Evolutionary conservation across 2,888 invertebrate species (phyloP), one percentile per base, ranked within the genome.

Genomic region (Spisula solida): DNA sequence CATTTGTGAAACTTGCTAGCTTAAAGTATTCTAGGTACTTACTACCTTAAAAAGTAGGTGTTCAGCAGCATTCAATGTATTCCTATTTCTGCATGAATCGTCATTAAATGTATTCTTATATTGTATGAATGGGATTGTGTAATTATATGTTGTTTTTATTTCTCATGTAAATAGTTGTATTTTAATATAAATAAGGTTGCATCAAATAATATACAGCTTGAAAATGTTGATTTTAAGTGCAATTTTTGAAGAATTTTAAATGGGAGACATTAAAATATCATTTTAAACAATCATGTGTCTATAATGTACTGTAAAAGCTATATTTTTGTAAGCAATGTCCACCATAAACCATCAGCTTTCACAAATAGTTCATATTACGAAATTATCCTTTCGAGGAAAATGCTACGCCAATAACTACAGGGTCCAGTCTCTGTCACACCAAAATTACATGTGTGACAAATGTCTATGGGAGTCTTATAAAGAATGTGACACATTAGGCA

Each of bases 251-350:
- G 29, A 75, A 31, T 34, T 75, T 75, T 75, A 34, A 31, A 31
- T 25, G 8, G 34, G 18, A 75, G 29, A 34, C 29, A 34, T 16
- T 75, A 16, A 34, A 31, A n/a, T 60, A 34, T 34, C 75, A 75
- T 75, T 75, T 75, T 75, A 75, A 31, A 75, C 31, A 18, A 18
- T 75, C 75, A 31, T 31, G 25, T 66, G n/a, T n/a, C n/a, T n/a
- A n/a, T n/a, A n/a, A n/a, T n/a, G n/a, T 66, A 66, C 6, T 25
- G n/a, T 66, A 66, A 31, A 31, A 75, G 75, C 75, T 75, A 75
- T 75, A 75, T 75, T 75, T 75, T 75, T 75, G 75, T 75, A 75
- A 75, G 75, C 60, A 66, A n/a, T 66, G 60, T 66, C 25, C 60
- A 66, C 60, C n/a, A 66, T 66, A 25, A 25, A 12, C n/a, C 8